phyloP scores from a whole-genome alignment of 2,888 invertebrate species.

The Tromatobia lineatoria region DNA sequence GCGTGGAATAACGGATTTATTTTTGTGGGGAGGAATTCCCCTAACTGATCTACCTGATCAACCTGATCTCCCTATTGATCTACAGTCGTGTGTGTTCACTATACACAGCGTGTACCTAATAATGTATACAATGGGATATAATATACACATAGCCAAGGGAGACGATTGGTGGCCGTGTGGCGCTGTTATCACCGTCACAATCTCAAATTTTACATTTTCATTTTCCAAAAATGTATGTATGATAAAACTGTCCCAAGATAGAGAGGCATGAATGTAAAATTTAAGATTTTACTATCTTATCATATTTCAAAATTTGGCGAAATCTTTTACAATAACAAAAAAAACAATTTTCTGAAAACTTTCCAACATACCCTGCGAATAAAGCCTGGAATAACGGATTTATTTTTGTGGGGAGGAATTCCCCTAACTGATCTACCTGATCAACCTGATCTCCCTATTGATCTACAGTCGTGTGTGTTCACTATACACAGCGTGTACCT shows the following conservation, averaged over 20 bases:
- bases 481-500: not conserved
- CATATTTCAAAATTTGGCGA: no score
- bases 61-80: conserved; percentile 23
- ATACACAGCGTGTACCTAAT: not conserved
- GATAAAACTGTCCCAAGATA: no score
- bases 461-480: conserved; percentile 27
- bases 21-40: not conserved
- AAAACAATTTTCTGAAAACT: no score
- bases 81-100: conserved; percentile 15
- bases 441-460: conserved; percentile 17
- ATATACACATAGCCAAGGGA: not conserved
- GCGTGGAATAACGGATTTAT: not conserved
- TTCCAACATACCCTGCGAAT: not conserved
- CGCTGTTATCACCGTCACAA: conserved; percentile 69
- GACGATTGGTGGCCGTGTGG: conserved; percentile 44
- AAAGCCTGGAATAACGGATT: not conserved
- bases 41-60: conserved; percentile 1
- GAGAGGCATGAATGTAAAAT: no score
- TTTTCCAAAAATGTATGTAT: no score
- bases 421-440: conserved; percentile 4
- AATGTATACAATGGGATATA: conserved; percentile 19
- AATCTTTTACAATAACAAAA: no score
- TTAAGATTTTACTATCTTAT: no score
- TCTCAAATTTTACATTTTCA: no score
- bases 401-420: not conserved